These are phyloP conservation scores for Gambusia holbrooki DNA, from an alignment of 2,113 vertebrate species.

Conservation along the genomic window DNA sequence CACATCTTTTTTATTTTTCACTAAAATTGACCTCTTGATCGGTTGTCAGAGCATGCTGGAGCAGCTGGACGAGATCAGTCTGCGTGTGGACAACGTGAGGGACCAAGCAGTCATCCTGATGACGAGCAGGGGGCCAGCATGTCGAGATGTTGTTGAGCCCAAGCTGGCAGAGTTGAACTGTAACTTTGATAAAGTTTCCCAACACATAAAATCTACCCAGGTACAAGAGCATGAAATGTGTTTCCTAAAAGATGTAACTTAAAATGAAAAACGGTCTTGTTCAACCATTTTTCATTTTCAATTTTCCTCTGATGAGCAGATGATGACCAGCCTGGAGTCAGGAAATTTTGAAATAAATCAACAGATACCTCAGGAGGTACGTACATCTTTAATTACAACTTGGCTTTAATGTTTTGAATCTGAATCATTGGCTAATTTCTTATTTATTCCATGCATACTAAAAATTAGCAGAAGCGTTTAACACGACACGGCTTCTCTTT, in stretches of 20 bases:
- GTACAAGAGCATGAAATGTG: background rate
- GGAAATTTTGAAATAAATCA: conserved; percentile 42
- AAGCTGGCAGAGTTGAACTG: conserved; percentile 92
- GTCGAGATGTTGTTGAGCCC: conserved; percentile 90
- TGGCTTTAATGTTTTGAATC: background rate
- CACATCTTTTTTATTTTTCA: background rate
- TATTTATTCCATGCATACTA: background rate
- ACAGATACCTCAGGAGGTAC: conserved; percentile 58
- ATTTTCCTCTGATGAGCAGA: conserved; percentile 66
- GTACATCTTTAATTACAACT: background rate
- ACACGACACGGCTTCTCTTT: background rate
- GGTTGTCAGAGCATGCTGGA: conserved; percentile 83
- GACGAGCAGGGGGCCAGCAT: conserved; percentile 87
- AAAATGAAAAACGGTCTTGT: background rate
- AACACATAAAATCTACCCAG: conserved; percentile 90
- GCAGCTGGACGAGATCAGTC: conserved; percentile 86
- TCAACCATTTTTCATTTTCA: conserved; percentile 1
- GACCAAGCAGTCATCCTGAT: conserved; percentile 91
- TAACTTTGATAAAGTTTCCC: conserved; percentile 95
- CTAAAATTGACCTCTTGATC: conserved; percentile 7
- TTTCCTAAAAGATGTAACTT: background rate
- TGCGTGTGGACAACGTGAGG: conserved; percentile 88
- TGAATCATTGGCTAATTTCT: background rate
- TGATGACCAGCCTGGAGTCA: conserved; percentile 82
- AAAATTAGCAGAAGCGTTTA: background rate